These are phyloP conservation scores for Lerema accius DNA, from an alignment of 1,140 invertebrate species.

Conservation along the genomic window DNA sequence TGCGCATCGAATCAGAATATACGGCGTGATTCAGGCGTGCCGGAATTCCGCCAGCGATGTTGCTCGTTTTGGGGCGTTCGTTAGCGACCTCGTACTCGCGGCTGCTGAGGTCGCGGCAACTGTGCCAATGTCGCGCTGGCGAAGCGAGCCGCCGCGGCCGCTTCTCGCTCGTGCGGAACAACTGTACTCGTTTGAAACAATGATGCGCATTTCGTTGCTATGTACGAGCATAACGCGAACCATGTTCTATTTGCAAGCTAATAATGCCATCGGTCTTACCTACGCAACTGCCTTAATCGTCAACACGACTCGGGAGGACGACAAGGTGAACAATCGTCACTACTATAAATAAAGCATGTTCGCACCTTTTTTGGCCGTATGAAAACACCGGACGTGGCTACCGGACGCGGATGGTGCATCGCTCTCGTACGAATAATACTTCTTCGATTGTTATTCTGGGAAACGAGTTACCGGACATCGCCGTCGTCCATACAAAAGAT, in stretches of 20 bases:
- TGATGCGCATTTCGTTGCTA: slow-evolving; percentile 37
- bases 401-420: slow-evolving; percentile 69
- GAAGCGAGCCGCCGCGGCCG: slow-evolving; percentile 47
- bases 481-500: slow-evolving; percentile 59
- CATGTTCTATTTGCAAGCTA: slow-evolving; percentile 29
- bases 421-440: slow-evolving; percentile 64
- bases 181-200: slow-evolving; percentile 50
- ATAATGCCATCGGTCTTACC: slow-evolving; percentile 50
- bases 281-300: slow-evolving; percentile 56
- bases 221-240: slow-evolving; percentile 18
- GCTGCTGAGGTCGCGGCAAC: slow-evolving; percentile 70
- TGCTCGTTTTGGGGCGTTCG: slow-evolving; percentile 71
- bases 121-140: slow-evolving; percentile 78
- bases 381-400: slow-evolving; percentile 77
- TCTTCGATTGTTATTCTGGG: slow-evolving; percentile 50
- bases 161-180: slow-evolving; percentile 70
- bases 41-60: slow-evolving; percentile 63
- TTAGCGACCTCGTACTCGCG: slow-evolving; percentile 68
- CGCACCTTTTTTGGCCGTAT: slow-evolving; percentile 79
- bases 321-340: slow-evolving; percentile 64
- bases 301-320: slow-evolving; percentile 59
- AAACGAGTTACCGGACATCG: slow-evolving; percentile 67
- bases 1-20: slow-evolving; percentile 40
- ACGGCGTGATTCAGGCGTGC: slow-evolving; percentile 69
- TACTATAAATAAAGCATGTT: slow-evolving; percentile 74